Percentiles rank a stretch among this genome's conserved stretches.
Evolutionary conservation across 2,113 vertebrate species (phyloP).

Genomic region (Cygnus buccinator): DNA sequence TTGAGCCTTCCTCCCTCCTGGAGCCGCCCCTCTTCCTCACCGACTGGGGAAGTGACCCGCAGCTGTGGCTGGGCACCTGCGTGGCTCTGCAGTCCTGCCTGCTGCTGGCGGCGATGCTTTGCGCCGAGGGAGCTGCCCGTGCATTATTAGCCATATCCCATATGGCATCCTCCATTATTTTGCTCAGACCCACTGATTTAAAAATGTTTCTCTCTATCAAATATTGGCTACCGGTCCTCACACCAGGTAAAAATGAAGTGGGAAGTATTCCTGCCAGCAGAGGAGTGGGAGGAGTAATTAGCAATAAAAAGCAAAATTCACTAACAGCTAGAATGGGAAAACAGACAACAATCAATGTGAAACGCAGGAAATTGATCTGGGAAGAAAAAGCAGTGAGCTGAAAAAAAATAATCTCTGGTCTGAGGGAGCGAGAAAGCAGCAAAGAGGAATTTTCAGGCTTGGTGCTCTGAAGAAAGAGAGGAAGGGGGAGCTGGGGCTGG

Average conservation of each 20-base stretch:
- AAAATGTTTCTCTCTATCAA: not conserved
- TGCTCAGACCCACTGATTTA: not conserved
- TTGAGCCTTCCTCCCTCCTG: not conserved
- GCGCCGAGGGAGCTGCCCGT: too few relatives aligned
- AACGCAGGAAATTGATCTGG: not conserved
- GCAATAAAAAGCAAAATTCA: not conserved
- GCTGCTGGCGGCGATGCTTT: too few relatives aligned
- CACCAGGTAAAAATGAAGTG: not conserved
- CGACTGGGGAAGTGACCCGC: not conserved
- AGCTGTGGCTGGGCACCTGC: not conserved
- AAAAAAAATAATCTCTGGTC: not conserved
- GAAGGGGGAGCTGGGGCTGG: fast-evolving
- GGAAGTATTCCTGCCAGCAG: not conserved
- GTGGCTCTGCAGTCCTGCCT: too few relatives aligned
- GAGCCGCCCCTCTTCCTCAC: not conserved
- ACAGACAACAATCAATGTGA: not conserved
- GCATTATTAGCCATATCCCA: not conserved
- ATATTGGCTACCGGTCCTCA: not conserved
- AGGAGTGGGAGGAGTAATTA: not conserved
- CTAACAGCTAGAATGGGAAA: not conserved
- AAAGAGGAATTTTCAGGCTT: not conserved
- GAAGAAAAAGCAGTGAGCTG: not conserved
- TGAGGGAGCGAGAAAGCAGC: not conserved
- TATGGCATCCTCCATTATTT: not conserved
- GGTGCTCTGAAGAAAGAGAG: not conserved